Evolutionary conservation across 2,797 vertebrate genomes (phyloP).

Genomic region (Onychomys arenicola): DNA sequence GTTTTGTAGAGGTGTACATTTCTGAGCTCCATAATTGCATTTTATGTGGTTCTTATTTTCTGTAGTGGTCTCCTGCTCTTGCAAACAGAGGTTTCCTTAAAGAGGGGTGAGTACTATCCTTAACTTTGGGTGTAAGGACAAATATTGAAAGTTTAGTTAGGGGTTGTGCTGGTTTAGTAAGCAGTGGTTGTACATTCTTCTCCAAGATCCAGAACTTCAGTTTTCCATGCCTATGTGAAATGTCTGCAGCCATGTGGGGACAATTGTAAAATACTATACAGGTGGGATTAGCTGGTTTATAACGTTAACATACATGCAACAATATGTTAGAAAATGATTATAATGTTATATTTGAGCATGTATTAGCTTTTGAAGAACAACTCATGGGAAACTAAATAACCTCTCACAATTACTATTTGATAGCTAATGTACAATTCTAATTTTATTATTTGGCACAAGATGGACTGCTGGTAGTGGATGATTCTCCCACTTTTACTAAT

Average conservation of each 20-base stretch:
- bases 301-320: background rate
- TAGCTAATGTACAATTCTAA: background rate
- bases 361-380: conserved; percentile 8
- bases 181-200: too few relatives aligned
- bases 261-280: background rate
- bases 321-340: background rate
- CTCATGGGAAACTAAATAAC: background rate
- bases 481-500: background rate
- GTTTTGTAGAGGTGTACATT: background rate
- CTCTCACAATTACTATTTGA: background rate
- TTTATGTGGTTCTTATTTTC: background rate
- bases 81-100: background rate
- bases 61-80: background rate
- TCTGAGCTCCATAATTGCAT: background rate
- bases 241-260: background rate
- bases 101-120: background rate
- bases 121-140: background rate
- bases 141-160: background rate
- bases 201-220: background rate
- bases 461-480: background rate
- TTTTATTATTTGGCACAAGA: background rate
- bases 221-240: background rate
- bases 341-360: background rate
- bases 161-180: background rate
- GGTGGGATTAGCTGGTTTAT: background rate